These are phyloP conservation scores for Nannoperca australis DNA, from an alignment of 2,797 vertebrate species.

Conservation along the genomic window DNA sequence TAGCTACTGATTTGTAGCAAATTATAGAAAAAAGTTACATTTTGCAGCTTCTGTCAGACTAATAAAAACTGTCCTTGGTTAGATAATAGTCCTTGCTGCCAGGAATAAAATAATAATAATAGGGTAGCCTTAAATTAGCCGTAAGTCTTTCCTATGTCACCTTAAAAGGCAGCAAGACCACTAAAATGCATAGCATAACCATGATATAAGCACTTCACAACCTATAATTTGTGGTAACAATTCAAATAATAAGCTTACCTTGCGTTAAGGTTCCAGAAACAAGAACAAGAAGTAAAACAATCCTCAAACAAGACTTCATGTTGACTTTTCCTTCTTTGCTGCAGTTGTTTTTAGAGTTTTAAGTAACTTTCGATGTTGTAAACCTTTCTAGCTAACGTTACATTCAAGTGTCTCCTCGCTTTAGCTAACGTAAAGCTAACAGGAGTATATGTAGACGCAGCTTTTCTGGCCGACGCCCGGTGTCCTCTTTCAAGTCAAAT, in stretches of 20 bases:
- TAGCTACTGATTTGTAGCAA: neutral
- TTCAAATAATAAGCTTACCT: conserved; percentile 8
- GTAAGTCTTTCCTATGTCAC: neutral
- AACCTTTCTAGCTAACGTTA: neutral
- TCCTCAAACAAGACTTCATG: conserved; percentile 57
- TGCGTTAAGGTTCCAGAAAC: conserved; percentile 37
- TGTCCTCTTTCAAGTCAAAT: conserved; percentile 41
- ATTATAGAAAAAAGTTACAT: neutral
- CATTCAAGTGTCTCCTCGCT: neutral
- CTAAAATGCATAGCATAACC: neutral
- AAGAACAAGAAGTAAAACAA: conserved; percentile 32
- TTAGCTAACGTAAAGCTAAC: neutral
- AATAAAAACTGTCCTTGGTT: neutral
- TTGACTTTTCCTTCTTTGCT: neutral
- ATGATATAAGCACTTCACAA: neutral
- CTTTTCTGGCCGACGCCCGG: neutral
- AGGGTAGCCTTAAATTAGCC: neutral
- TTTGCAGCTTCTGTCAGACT: neutral
- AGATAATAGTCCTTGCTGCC: neutral
- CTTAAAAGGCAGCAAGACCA: neutral
- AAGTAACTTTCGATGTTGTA: neutral
- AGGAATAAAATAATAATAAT: too few relatives aligned
- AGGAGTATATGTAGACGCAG: neutral
- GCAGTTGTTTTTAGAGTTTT: neutral
- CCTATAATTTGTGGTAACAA: accelerated